Base-by-base conservation (phyloP, 2,113 vertebrate genomes). In the Hassar affinis region DNA sequence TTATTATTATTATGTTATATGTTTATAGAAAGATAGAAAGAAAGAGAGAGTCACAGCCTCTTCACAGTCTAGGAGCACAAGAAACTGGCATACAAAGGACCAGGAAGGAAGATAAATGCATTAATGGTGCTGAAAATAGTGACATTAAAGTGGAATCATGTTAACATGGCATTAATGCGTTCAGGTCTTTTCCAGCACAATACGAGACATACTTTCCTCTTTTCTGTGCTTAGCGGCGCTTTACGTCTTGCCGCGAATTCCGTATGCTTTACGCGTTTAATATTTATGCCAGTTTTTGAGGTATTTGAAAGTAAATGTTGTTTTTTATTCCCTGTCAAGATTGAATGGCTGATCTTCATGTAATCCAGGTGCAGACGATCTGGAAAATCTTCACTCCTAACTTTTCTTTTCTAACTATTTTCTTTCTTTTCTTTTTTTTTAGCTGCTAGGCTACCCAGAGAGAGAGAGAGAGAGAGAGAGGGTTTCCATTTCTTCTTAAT, bases 91-190 rank as follows among this genome's bases (percentile, higher is more conserved):
- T 54, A 54, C 49, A 76, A 76, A 76, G n/a, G 51, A 76, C 4
- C 47, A 20, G 27, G 71, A 7, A 76, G 54, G 3, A 54, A 54
- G 51, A 76, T 54, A 54, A 76, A 76, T 35, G 74, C 49, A 33
- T 76, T 76, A 76, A 54, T 76, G 74, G 49, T 54, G 74, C 74
- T 35, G 51, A 76, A 76, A 54, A 76, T 76, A 76, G 74, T 54
- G 49, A 27, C 15, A 35, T 76, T 74, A 74, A 30, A 54, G 20
- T 35, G 49, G 74, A 35, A 54, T 20, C 8, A 27, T 22, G 74
- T 76, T 76, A 33, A 33, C 49, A n/a, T 54, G 74, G 33, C 35
- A 51, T 54, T 54, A 76, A 76, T 76, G 74, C 18, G 10, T 35
- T 17, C 30, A 0, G 4, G 20, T 54, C 17, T 76, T 76, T 76